Base-by-base conservation (phyloP, 2,888 invertebrate species). In the Augiades crinisus region DNA sequence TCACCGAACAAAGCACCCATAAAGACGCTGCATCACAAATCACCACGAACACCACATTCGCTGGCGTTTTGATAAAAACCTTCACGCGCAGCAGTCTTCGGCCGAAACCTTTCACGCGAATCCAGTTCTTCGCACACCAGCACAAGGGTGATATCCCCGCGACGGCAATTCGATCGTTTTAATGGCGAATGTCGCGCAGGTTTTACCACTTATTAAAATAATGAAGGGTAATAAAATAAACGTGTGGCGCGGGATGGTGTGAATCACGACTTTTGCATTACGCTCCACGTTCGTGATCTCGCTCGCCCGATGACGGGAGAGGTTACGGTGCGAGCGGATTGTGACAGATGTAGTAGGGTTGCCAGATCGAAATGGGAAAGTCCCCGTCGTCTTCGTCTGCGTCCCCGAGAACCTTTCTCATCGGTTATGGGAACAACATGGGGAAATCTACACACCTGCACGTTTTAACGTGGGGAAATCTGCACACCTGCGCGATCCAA, bases 251-350 rank as follows among this genome's bases (percentile, higher is more conserved):
- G 45, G 58, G 58, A 60, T 60, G 60, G 68, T 70, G 71, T 64
- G 63, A 65, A 73, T 73, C 80, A 80, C 80, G 80, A 79, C 57
- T 68, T 63, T 62, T 71, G 67, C 68, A 72, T 75, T 74, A 72
- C 61, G 64, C 63, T 21, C 31, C 4, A 22, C 10, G 43, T n/a
- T 50, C 50, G 50, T 50, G 50, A 43, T 40, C 22, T 12, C 31
- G 40, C 44, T 45, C 33, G 12, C 21, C 10, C n/a, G 45, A 27
- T 27, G 36, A 44, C 33, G 36, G 22, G 19, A 14, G 17, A 27
- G 12, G 36, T 24, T 24, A 13, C 24, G 22, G 24, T 33, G 13
- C 12, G 16, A 10, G 21, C 33, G 33, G 37, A 16, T 16, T 34
- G 45, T 45, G 45, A 45, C 45, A 45, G 34, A 45, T 45, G n/a